Evolutionary conservation across 2,888 invertebrate genomes (phyloP), one percentile per base, ranked within the genome.

Genomic region (Chrysolina oricalcia): DNA sequence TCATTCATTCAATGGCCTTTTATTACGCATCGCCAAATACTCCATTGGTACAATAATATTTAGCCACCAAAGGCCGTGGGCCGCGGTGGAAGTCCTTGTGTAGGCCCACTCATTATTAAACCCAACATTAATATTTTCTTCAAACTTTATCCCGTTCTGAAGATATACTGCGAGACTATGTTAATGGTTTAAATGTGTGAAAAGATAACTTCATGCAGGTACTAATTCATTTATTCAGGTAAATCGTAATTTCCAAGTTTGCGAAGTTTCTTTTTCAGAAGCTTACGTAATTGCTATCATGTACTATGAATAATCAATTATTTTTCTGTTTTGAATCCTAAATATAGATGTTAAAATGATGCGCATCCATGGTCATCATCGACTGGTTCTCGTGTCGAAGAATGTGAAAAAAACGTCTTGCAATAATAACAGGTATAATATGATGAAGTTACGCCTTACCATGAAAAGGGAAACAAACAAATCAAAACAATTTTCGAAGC

Each of bases 281-380:
- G 53, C 53, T 53, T 53, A 53, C 53, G 53, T 53, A 53, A 53
- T 53, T 21, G 21, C 53, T 19, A 21, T 21, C 53, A 53, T 19
- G 21, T 53, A 53, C 13, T 19, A 23, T 53, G 53, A 53, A 21
- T 53, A 53, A 53, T 53, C 53, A 21, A 53, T 53, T 21, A 53
- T 53, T 53, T 53, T 21, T 53, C 21, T 53, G 21, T 23, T 21
- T 53, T 53, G 21, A 5, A 53, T 11, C 53, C 21, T 53, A 11
- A 53, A 53, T 53, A 53, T 53, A 21, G 53, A 21, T 53, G 53
- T 53, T 53, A 19, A 19, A 19, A 53, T 53, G 53, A 53, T 53
- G 53, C 53, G 19, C 53, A 53, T 53, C 21, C 53, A 53, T 53
- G 53, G 53, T 53, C 53, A 53, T 53, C 53, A 13, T 53, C 19